These are phyloP conservation scores for Chrysogorgia sp. DNA, from an alignment of 92 coral and sea anemone genomes.

Conservation along the genomic window DNA sequence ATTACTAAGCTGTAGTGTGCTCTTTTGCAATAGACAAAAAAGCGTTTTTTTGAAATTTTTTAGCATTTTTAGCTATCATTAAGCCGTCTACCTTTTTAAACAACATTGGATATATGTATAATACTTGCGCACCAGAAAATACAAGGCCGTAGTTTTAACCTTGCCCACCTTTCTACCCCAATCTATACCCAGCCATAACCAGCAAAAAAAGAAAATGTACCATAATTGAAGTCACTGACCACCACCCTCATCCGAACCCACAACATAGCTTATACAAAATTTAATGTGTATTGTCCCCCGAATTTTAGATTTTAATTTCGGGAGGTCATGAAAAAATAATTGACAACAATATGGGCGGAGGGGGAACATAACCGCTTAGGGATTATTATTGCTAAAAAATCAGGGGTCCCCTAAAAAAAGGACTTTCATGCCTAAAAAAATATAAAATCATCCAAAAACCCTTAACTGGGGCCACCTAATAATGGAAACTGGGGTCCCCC, in stretches of 20 bases:
- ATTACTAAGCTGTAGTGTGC: constrained; percentile 16
- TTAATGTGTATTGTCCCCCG: neutral
- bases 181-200: no score
- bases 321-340: constrained; percentile 1
- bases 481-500: no score
- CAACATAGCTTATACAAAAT: neutral
- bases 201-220: no score
- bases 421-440: neutral
- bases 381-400: constrained; percentile 6
- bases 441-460: constrained; percentile 14
- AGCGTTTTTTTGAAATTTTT: neutral
- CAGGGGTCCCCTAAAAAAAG: neutral
- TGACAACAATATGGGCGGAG: constrained; percentile 7
- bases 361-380: neutral
- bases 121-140: no score
- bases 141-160: no score
- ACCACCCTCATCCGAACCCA: constrained; percentile 6
- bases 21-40: neutral
- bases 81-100: no score
- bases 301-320: neutral
- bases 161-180: no score
- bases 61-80: constrained; percentile 2
- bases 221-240: no score
- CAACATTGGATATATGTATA: no score
- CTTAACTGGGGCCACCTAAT: neutral